These are phyloP conservation scores for Chiloscyllium punctatum DNA, from an alignment of 2,797 vertebrate species.

Conservation along the genomic window DNA sequence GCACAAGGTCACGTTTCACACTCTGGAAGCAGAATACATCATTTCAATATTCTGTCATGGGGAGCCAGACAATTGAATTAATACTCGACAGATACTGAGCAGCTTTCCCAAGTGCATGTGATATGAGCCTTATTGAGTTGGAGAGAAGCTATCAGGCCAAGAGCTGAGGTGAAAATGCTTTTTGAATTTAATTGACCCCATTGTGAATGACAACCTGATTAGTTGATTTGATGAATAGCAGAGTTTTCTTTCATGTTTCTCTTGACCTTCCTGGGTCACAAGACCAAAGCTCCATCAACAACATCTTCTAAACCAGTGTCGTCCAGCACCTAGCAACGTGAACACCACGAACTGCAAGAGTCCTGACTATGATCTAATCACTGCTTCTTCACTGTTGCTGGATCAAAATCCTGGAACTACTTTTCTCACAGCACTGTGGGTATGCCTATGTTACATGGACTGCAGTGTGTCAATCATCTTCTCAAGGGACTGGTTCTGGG, in stretches of 20 bases:
- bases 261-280: neutral
- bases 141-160: neutral
- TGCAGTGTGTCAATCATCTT: too few relatives aligned
- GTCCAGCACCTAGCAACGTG: too few relatives aligned
- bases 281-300: too few relatives aligned
- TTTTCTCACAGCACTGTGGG: too few relatives aligned
- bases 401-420: too few relatives aligned
- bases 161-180: neutral
- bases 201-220: neutral
- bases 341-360: too few relatives aligned
- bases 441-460: too few relatives aligned
- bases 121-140: neutral
- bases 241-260: neutral
- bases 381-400: too few relatives aligned
- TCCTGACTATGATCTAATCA: too few relatives aligned
- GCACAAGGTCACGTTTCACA: constrained; percentile 87
- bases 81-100: neutral
- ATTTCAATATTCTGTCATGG: neutral
- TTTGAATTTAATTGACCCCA: neutral
- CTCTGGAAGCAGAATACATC: constrained; percentile 56
- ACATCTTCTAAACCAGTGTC: too few relatives aligned
- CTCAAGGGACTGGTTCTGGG: too few relatives aligned
- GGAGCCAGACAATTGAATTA: constrained; percentile 23
- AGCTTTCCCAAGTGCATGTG: neutral
- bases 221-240: too few relatives aligned